Percentiles rank a stretch among this genome's conserved stretches.
Evolutionary conservation across 2,113 vertebrate species (phyloP).

Genomic region (Ursus arctos): DNA sequence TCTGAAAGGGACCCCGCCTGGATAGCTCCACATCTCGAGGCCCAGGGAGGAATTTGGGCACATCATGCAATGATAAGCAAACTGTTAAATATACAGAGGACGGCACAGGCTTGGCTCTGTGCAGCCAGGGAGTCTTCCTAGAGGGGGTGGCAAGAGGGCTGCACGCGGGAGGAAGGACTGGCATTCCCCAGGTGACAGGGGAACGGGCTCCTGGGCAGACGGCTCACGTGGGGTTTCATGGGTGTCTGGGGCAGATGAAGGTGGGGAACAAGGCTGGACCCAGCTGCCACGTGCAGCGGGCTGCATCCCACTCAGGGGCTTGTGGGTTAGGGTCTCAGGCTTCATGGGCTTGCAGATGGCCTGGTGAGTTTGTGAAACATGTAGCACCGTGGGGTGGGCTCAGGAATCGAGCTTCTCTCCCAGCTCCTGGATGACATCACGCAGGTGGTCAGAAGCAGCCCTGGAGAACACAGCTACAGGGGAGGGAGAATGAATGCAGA

Average conservation of each 20-base stretch:
- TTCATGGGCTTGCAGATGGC: neutral
- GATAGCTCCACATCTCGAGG: neutral
- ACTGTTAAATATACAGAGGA: neutral
- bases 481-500: neutral
- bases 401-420: neutral
- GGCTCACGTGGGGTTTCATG: fast-evolving
- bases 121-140: neutral
- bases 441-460: neutral
- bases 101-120: neutral
- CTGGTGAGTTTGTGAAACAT: neutral
- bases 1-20: neutral
- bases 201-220: neutral
- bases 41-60: neutral
- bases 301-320: neutral
- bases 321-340: neutral
- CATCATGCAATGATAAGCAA: neutral
- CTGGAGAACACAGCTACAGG: neutral
- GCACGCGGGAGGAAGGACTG: neutral
- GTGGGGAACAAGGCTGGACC: neutral
- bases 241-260: neutral
- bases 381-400: neutral
- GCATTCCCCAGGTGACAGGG: neutral
- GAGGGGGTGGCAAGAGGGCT: neutral
- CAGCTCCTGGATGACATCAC: neutral
- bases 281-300: neutral